Conservation (phyloP, 2,797 vertebrate species). For the Sarcoramphus papa region DNA sequence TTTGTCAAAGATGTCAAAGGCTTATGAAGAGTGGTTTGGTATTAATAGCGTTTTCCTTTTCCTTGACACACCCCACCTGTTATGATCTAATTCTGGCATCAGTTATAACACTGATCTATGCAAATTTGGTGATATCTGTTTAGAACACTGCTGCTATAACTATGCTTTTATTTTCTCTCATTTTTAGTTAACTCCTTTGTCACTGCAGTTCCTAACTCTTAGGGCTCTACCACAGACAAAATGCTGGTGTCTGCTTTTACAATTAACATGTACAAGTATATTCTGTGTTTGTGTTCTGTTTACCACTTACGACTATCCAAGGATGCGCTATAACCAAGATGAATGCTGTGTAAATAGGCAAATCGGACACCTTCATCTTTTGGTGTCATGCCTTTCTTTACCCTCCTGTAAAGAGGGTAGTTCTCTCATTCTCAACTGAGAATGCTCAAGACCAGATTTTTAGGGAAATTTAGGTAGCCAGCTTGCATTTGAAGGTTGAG, state of each 20-base stretch:
- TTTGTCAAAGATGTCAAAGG: background rate
- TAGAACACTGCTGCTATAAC: background rate
- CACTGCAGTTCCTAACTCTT: background rate
- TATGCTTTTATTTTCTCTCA: background rate
- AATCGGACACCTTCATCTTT: background rate
- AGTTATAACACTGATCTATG: background rate
- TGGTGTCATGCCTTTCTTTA: background rate
- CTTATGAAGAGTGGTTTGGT: background rate
- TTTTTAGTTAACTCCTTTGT: background rate
- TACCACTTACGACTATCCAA: background rate
- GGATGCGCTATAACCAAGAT: background rate
- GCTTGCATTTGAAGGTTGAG: background rate
- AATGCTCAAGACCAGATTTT: background rate
- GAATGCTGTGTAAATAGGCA: background rate
- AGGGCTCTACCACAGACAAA: background rate
- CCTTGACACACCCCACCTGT: background rate
- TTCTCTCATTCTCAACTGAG: background rate
- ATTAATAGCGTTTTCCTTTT: background rate
- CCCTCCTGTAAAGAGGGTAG: background rate
- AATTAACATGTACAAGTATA: background rate
- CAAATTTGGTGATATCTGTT: background rate
- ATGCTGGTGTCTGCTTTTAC: background rate
- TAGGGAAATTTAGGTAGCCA: background rate
- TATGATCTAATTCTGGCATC: background rate
- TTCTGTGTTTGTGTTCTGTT: background rate